Evolutionary conservation across 35 echinoderm and acorn worm species (phyloP), one percentile per base, ranked within the genome.

Genomic region (Lytechinus pictus): DNA sequence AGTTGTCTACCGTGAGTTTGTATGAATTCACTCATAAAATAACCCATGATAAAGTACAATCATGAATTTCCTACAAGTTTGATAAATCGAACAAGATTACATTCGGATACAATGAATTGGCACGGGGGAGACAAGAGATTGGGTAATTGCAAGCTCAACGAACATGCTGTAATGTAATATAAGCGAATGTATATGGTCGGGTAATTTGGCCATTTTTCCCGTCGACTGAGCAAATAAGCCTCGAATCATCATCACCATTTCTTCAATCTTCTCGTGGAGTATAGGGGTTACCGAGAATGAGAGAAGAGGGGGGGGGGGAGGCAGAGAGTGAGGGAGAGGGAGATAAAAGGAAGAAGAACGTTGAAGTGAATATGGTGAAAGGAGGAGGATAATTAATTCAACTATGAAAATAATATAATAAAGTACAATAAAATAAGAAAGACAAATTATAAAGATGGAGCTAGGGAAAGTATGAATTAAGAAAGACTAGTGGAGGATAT

Each of bases 171-270:
- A 79, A 79, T 24, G 16, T 24, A 79, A 79, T 79, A 79, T 79
- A 14, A 24, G 66, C 16, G 66, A 14, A 24, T 79, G 21, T 79
- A 79, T 24, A 24, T 24, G 19, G 66, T 79, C 16, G 66, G 66
- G n/a, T 79, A n/a, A 79, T 79, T 79, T 79, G 66, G 66, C 66
- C 66, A 79, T 79, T 79, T 79, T 79, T 79, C 66, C 19, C 66
- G 66, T 79, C 66, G 66, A 79, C 66, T 79, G 66, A n/a, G 66
- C 66, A 79, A 79, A 79, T 79, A 79, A 79, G 66, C 66, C 66
- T 79, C 66, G 66, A 79, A 79, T 79, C 66, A 79, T 79, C 19
- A 79, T 79, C 66, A 79, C n/a, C 66, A 60, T 9, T 79, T 79
- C 21, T 24, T 79, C 57, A 10, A 3, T 60, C 66, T 79, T n/a